Base-by-base conservation (phyloP, 2,113 vertebrate species). In the Morone saxatilis region DNA sequence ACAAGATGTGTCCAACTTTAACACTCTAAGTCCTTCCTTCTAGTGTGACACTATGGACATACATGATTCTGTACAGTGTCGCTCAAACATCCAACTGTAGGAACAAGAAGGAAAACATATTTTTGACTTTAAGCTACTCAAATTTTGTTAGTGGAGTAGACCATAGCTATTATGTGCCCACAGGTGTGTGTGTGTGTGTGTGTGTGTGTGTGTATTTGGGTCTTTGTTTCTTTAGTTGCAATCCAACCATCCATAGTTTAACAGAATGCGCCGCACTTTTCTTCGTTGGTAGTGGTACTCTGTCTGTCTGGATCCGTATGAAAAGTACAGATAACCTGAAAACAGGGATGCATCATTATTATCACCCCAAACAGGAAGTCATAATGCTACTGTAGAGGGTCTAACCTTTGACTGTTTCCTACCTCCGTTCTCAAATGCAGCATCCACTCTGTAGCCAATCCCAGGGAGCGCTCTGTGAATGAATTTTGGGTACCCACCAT, bases 271-370 rank as follows among this genome's bases (percentile, higher is more conserved):
- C 0, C 80, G 17, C 0, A 71, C 78, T 74, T 40, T 77, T 86
- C 76, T 90, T 19, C 68, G 80, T 2, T 1, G 9, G 67, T 92
- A 93, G 50, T 82, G 2, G 71, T 96, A 96, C 84, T 95, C 92
- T 6, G 41, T 90, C 81, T 95, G 95, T 9, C 14, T 86, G 61
- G 92, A 54, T 76, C 95, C 94, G 47, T 88, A 62, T 1, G 95
- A 91, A 68, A 96, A 94, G 88, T 95, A 96, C 61, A 96, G 77
- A 78, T 88, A 87, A 66, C 93, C 95, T 96, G 70, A 65, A 89
- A 85, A 14, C 62, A 4, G 4, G 25, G 8, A 45, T 11, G 40
- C 11, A 51, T 48, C 4, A 40, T 45, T 48, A 7, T 13, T 61
- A 65, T 62, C 13, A n/a, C 5, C 12, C 16, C 5, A 51, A 76